These are phyloP conservation scores for Malurus leucopterus DNA, from an alignment of 2,797 vertebrate genomes.

Conservation along the genomic window DNA sequence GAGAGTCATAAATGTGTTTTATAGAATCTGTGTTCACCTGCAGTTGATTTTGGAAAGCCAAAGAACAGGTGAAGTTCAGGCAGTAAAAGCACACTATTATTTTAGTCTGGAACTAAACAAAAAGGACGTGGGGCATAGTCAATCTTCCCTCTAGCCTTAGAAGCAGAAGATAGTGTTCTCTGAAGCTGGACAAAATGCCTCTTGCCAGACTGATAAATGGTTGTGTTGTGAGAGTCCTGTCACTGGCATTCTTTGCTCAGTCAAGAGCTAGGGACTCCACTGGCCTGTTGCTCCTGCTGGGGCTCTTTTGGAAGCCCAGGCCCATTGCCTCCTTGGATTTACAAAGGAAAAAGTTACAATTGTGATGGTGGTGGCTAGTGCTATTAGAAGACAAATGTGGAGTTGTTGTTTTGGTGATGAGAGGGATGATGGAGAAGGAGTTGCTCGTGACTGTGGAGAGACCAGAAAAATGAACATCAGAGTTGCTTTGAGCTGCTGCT, in stretches of 20 bases:
- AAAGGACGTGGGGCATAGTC: neutral
- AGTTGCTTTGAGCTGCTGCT: constrained; percentile 34
- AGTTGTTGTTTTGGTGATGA: neutral
- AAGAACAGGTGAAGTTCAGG: neutral
- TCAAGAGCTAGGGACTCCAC: neutral
- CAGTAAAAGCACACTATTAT: neutral
- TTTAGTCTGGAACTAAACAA: neutral
- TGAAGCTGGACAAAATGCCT: neutral
- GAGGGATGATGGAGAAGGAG: neutral
- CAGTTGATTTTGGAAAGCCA: neutral
- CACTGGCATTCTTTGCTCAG: neutral
- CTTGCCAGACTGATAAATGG: neutral
- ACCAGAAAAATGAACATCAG: neutral
- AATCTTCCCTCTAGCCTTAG: neutral
- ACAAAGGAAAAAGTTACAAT: neutral
- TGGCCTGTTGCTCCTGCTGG: neutral
- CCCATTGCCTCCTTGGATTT: neutral
- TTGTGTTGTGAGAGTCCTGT: neutral
- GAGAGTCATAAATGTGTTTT: neutral
- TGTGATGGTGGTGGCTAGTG: neutral
- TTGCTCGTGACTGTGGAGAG: neutral
- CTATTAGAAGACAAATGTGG: neutral
- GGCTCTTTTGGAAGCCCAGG: neutral
- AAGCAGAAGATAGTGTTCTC: neutral
- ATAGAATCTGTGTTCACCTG: neutral